Evolutionary conservation across 2,888 invertebrate species (phyloP), one percentile per base, ranked within the genome.

Genomic region (Anorthoa munda): DNA sequence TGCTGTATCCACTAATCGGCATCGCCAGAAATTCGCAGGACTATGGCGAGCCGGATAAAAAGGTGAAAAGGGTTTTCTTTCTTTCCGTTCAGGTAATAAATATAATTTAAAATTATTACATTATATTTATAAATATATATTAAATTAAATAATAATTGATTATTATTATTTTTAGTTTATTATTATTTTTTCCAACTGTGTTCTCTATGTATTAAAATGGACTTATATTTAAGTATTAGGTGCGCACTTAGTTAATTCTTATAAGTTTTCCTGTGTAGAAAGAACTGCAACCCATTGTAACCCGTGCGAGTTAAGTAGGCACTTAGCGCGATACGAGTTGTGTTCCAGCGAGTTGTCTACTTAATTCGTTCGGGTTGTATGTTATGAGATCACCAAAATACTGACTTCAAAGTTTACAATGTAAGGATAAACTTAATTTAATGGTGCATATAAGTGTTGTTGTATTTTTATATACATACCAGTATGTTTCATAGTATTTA

Each of bases 361-460:
- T 31, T 7, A 31, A 31, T 31, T 31, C 31, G 31, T 31, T 0
- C 31, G 31, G 31, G 31, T 31, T 31, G 31, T 31, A 31, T 23
- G 46, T 55, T 31, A 18, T 23, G 55, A 58, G 46, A 60, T 67
- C 67, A 67, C 21, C n/a, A 66, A 59, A 72, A 39, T 81, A 72
- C 64, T 72, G 67, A 72, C 73, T 66, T 64, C 50, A 46, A 48
- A 64, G 26, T 63, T 66, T 56, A 45, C 58, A 66, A 48, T 69
- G 12, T 80, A 72, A 72, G 56, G 31, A 63, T 76, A 39, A 65
- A 63, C 81, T 77, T 77, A 77, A 73, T 70, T 78, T 48, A 63
- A 78, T 56, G 75, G 78, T 81, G 75, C 79, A 46, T 75, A 72
- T 53, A 69, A 60, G 50, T 79, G 80, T 82, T 83, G 77, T 80